Evolutionary conservation across 2,113 vertebrate genomes (phyloP).

Genomic region (Pangasianodon gigas): DNA sequence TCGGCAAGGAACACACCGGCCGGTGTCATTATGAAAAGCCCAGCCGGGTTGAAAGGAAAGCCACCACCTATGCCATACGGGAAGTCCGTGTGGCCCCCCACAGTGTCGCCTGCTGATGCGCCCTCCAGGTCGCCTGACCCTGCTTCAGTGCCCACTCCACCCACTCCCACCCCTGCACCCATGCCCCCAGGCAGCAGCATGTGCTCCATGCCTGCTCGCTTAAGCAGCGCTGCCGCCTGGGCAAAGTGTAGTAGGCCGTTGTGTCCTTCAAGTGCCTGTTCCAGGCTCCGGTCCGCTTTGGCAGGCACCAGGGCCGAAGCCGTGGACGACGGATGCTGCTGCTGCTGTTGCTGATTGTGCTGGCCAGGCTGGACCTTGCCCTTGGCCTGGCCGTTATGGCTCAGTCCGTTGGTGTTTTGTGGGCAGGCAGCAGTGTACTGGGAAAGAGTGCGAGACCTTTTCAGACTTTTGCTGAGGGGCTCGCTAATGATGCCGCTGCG

Average conservation of each 20-base stretch:
- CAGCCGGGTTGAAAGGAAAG: constrained; percentile 95
- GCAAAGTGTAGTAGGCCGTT: constrained; percentile 94
- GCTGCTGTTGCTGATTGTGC: constrained; percentile 51
- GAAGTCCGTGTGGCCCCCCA: constrained; percentile 92
- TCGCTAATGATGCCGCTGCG: constrained; percentile 96
- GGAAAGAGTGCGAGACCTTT: constrained; percentile 92
- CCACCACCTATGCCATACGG: constrained; percentile 90
- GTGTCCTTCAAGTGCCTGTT: constrained; percentile 93
- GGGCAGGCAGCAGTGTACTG: constrained; percentile 90
- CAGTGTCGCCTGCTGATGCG: constrained; percentile 86
- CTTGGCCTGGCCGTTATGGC: constrained; percentile 78
- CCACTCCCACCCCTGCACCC: constrained; percentile 82
- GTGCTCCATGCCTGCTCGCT: constrained; percentile 96
- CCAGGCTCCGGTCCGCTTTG: constrained; percentile 91
- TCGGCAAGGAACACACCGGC: constrained; percentile 97
- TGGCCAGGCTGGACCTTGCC: constrained; percentile 87
- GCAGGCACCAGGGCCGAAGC: constrained; percentile 74
- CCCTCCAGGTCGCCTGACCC: constrained; percentile 91
- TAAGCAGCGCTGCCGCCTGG: constrained; percentile 93
- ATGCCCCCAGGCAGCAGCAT: constrained; percentile 90
- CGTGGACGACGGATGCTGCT: constrained; percentile 76
- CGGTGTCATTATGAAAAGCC: constrained; percentile 99
- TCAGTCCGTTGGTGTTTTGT: constrained; percentile 80
- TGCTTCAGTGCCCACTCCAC: constrained; percentile 85
- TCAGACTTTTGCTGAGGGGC: constrained; percentile 96